Base-by-base conservation (phyloP, 2,797 vertebrate species). In the Halcyon badia region DNA sequence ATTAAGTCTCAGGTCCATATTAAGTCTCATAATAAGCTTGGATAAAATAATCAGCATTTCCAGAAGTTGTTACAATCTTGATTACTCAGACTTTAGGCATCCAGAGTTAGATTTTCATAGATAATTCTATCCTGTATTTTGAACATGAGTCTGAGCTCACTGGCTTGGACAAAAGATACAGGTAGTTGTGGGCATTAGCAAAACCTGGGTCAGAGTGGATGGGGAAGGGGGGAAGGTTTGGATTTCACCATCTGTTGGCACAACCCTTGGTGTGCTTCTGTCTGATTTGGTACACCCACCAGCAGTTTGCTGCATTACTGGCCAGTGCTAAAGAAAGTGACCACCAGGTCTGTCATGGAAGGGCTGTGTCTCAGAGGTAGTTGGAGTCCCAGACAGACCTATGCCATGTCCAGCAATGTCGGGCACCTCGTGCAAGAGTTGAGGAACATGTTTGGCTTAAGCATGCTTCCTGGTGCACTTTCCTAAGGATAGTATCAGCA, bases 311-410 rank as follows among this genome's bases (percentile, higher is more conserved):
- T 7, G 3, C 0, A 2, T 70, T 83, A 24, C 11, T 66, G 46
- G 24, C 20, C 31, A 49, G 8, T 44, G 10, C 62, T 20, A 49
- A 78, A 56, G 7, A 19, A 77, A 57, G 10, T 30, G 28, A 9
- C 9, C 41, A 58, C 4, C 5, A 35, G 2, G 8, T 58, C 2
- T 22, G 10, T 70, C 35, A 60, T 54, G 42, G 30, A 81, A 70
- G 18, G 30, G 8, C 8, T 73, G 7, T 42, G 19, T 5, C 13
- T 13, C 2, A 28, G 11, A 10, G 4, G 14, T 14, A 30, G 17
- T 1, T 13, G 5, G 19, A 2, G 6, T 33, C 25, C 42, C 5
- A 3, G 11, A 2, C 61, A 77, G 18, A 35, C 7, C 39, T 61
- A 8, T 79, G 13, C 17, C 19, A 2, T 19, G 22, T 30, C 37